Base-by-base conservation (phyloP, 2,888 invertebrate genomes). In the Lottia gigantea region DNA sequence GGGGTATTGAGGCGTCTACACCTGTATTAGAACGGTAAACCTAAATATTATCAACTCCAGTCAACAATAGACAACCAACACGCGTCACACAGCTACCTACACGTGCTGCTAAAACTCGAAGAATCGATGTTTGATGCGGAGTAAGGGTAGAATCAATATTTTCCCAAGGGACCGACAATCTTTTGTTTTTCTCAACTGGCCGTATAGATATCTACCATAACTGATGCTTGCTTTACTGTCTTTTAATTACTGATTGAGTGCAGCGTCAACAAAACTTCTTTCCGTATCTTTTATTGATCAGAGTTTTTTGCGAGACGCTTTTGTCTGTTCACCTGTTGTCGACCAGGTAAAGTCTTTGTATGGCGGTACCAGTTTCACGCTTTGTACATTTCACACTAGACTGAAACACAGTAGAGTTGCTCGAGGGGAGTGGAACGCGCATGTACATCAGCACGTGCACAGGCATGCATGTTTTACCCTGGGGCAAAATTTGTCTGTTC, bases 71-170 rank as follows among this genome's bases (percentile, higher is more conserved):
- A 19, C 12, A 3, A 7, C 23, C 19, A n/a, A 15, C 46, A 47
- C 66, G 49, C 45, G 26, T 25, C 31, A 49, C 25, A 46, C 40
- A 64, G 49, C 47, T 49, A 47, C 26, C 55, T 23, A 23, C 55
- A 55, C 55, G 55, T 55, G 55, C 55, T 23, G 55, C 23, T 23
- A 55, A 55, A 19, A 8, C 55, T 23, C 55, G 12, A 23, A 14
- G 55, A 23, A 55, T 55, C 55, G 55, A 55, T 55, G 55, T 55
- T 55, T 55, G 55, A 23, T 55, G 19, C 23, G 19, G 55, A 55
- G 55, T 55, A 23, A 55, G 55, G 55, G 55, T 23, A 55, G 55
- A 14, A 55, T 55, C 55, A 23, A 55, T 55, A 55, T 23, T 55
- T 23, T 23, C 12, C 55, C 14, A 23, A 23, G 55, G 55, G 55